Evolutionary conservation across 2,888 invertebrate genomes (phyloP).

Genomic region (Tryphoninae sp.): DNA sequence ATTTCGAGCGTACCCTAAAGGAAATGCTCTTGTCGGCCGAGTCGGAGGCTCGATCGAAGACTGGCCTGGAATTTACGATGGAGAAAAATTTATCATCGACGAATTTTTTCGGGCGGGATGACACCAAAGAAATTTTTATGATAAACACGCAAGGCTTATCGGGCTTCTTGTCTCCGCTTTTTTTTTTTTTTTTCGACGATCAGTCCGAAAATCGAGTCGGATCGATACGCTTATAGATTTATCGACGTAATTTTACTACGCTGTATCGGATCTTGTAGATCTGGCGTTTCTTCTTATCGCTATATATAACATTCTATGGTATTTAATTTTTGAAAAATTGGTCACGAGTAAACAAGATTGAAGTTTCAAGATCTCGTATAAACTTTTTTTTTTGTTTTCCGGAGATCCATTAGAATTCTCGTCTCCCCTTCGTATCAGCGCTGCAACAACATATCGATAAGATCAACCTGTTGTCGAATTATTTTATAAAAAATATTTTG

Average conservation of each 20-base stretch:
- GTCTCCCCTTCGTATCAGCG: no score
- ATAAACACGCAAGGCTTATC: conserved; percentile 13
- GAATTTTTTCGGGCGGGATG: not conserved
- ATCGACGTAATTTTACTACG: not conserved
- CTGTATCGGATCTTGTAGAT: not conserved
- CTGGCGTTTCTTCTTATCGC: not conserved
- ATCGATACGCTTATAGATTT: not conserved
- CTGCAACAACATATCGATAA: no score
- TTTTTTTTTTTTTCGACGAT: not conserved
- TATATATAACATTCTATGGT: not conserved
- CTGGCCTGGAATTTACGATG: conserved; percentile 35
- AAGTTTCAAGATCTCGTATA: no score
- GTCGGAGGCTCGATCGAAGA: conserved; percentile 23
- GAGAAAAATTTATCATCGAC: conserved; percentile 27
- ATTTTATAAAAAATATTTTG: no score
- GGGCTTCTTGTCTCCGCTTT: not conserved
- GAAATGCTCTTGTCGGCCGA: conserved; percentile 12
- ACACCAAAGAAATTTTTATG: conserved; percentile 5
- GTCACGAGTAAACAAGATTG: no score
- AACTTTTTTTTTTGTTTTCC: no score
- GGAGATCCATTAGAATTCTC: no score
- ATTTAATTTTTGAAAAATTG: not conserved
- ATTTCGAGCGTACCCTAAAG: not conserved
- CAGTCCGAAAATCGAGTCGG: no score
- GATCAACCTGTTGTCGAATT: no score